phyloP scores from a whole-genome alignment of 2,888 invertebrate species.

The Melieria picta region DNA sequence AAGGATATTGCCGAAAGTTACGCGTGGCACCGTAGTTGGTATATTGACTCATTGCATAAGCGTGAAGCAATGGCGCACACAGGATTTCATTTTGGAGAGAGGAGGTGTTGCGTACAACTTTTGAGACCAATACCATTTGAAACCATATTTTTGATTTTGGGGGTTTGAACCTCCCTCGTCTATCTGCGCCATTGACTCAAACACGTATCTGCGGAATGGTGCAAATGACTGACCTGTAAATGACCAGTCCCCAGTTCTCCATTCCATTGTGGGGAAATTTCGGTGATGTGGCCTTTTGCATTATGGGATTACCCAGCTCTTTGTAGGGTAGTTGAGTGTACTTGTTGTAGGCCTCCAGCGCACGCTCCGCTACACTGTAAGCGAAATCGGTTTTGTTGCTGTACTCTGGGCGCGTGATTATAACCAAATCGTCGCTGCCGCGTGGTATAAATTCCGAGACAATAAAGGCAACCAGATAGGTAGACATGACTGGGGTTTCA shows the following conservation, averaged over 20 bases:
- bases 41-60: neutral
- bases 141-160: too few relatives aligned
- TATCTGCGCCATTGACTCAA: too few relatives aligned
- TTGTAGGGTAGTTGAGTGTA: constrained; percentile 77
- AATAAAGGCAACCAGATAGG: constrained; percentile 84
- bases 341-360: constrained; percentile 66
- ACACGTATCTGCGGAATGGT: neutral
- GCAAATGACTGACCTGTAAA: constrained; percentile 73
- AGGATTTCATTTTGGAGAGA: too few relatives aligned
- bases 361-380: constrained; percentile 50
- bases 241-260: constrained; percentile 92
- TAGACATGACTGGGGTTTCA: constrained; percentile 74
- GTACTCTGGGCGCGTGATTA: constrained; percentile 76
- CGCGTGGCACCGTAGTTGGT: neutral
- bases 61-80: too few relatives aligned
- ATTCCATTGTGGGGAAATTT: constrained; percentile 83
- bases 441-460: constrained; percentile 69
- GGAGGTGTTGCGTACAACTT: too few relatives aligned
- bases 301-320: constrained; percentile 70
- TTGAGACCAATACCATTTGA: too few relatives aligned
- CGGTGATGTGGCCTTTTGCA: constrained; percentile 82
- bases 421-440: constrained; percentile 57
- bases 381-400: constrained; percentile 75
- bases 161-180: too few relatives aligned
- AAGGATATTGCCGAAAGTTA: neutral